A percentile compares a stretch with the other conserved stretches of the same genome.
These are phyloP conservation scores for Stegastes partitus DNA, from an alignment of 2,113 vertebrate genomes.

Conservation along the genomic window DNA sequence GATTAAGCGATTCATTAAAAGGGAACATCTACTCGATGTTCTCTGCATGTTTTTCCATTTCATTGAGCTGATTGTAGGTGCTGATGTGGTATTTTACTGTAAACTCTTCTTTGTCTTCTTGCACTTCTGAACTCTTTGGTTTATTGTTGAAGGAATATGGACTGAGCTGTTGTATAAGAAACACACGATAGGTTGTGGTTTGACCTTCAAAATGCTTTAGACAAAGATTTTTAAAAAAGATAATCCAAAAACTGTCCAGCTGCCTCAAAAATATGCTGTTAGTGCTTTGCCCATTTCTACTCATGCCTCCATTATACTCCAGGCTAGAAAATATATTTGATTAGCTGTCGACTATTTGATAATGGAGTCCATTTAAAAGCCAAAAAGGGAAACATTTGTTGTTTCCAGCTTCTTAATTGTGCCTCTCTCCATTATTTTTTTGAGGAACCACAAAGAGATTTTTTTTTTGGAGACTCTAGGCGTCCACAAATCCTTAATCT, in stretches of 20 bases:
- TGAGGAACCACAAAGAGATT: too few relatives aligned
- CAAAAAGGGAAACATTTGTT: not conserved
- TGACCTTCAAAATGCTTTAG: constrained; percentile 41
- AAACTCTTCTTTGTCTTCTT: not conserved
- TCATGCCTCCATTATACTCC: not conserved
- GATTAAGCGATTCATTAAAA: constrained; percentile 21
- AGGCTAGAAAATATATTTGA: not conserved
- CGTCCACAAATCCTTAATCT: too few relatives aligned
- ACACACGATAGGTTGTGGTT: not conserved
- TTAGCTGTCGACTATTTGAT: not conserved
- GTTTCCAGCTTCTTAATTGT: not conserved
- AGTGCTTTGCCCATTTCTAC: not conserved
- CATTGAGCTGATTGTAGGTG: not conserved
- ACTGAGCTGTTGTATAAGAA: not conserved
- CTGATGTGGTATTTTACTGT: not conserved
- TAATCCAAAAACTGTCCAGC: constrained; percentile 29
- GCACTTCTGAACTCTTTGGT: not conserved
- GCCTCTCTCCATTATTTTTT: not conserved
- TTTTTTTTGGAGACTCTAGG: too few relatives aligned
- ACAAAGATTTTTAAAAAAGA: constrained; percentile 6
- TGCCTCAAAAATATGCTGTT: constrained; percentile 23
- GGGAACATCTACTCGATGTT: not conserved
- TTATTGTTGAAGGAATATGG: not conserved
- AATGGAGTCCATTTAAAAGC: not conserved
- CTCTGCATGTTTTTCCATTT: not conserved